A percentile compares a stretch with the other conserved stretches of the same genome.
Conservation (phyloP, 1,140 invertebrate genomes). For the Lysiphlebus fabarum region DNA sequence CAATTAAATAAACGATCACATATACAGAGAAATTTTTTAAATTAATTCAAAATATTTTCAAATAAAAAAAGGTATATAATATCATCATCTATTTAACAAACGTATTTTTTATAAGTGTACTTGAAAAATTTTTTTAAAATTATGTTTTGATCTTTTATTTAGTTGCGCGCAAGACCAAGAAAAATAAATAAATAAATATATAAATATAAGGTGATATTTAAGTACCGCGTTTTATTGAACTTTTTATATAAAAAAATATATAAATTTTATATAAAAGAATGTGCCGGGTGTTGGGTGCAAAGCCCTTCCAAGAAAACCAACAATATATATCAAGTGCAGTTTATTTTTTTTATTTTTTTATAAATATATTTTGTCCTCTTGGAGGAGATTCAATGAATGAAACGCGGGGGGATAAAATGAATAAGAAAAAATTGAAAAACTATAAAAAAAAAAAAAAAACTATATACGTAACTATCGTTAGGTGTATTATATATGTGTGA, state of each 20-base stretch:
- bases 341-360: too few species aligned
- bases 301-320: conserved; percentile 24
- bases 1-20: too few species aligned
- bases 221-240: neutral
- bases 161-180: too few species aligned
- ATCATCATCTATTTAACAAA: too few species aligned
- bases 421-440: conserved; percentile 10
- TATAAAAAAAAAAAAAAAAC: conserved; percentile 11
- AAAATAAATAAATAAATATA: too few species aligned
- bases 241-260: neutral
- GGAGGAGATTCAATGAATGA: conserved; percentile 17
- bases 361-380: conserved; percentile 20
- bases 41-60: too few species aligned
- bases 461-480: neutral
- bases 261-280: conserved; percentile 23
- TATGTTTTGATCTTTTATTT: too few species aligned
- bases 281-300: conserved; percentile 24
- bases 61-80: too few species aligned
- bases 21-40: too few species aligned
- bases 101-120: too few species aligned
- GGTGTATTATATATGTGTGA: neutral
- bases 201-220: neutral
- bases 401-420: conserved; percentile 8
- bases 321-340: conserved; percentile 29
- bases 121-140: too few species aligned